These are phyloP conservation scores for Coracopsis vasa DNA, from an alignment of 2,113 vertebrate species.

Conservation along the genomic window DNA sequence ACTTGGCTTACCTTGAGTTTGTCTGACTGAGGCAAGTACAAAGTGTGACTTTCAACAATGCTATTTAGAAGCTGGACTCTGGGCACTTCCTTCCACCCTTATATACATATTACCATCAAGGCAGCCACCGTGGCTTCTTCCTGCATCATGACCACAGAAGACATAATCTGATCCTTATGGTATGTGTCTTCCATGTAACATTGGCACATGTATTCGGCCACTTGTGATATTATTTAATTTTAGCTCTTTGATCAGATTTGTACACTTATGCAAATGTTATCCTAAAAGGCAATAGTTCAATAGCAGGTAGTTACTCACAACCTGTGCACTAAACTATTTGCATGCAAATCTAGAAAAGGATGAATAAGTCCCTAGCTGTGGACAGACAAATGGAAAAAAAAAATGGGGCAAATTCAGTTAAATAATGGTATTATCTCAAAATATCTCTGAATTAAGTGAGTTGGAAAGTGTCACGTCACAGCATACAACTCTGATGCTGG, in stretches of 20 bases:
- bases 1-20: neutral
- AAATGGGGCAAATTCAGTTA: neutral
- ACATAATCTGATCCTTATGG: neutral
- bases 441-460: neutral
- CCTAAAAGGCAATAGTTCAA: neutral
- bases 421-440: neutral
- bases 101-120: neutral
- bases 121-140: accelerated
- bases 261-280: neutral
- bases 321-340: neutral
- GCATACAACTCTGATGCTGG: neutral
- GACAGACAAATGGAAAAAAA: neutral
- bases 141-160: neutral
- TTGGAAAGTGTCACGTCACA: neutral
- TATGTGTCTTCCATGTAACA: neutral
- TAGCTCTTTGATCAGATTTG: neutral
- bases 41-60: neutral
- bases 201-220: neutral
- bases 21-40: neutral
- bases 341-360: neutral
- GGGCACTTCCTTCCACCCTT: neutral
- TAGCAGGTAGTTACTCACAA: neutral
- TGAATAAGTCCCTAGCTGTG: neutral
- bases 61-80: neutral
- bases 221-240: neutral